Evolutionary conservation across 1,140 invertebrate genomes (phyloP), one percentile per base, ranked within the genome.

Genomic region (Sipha flava): DNA sequence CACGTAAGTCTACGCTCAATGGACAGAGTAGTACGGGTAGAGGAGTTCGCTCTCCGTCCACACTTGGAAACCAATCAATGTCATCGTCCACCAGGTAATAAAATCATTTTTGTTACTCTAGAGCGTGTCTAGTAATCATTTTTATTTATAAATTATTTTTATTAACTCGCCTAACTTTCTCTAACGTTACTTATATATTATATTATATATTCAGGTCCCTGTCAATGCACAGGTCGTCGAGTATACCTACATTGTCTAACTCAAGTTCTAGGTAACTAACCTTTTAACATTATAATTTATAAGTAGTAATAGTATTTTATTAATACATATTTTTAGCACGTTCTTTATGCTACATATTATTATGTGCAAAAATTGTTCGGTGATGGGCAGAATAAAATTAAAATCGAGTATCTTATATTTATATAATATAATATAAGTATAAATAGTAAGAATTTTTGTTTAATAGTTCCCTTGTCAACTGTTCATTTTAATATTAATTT

Each of bases 221-320:
- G 84, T 90, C 89, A 86, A 93, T 94, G 88, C 91, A 92, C 89
- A 90, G 93, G 90, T 92, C 93, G 84, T 94, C 92, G 85, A 94
- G 93, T 88, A 94, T 94, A 88, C 92, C 93, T 86, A 92, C 92
- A 85, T 87, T 93, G 88, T 89, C 91, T 87, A 88, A 89, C 86
- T 89, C 90, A 85, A 89, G 91, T 87, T 89, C 89, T 89, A 93
- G 92, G 92, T 93, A 93, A 91, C 52, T 77, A 77, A 77, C 73
- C 29, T 26, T 64, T 70, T 70, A 70, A 70, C 66, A 29, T 47
- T n/a, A 47, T 70, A 16, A n/a, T 49, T 49, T 49, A n/a, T 49
- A 14, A 5, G 12, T 66, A 64, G 12, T 26, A 26, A 16, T 68
- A 43, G 26, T 29, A 29, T 72, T 31, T n/a, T 72, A 29, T 72